phyloP scores from a whole-genome alignment of 2,113 vertebrate species.

The Myiozetetes cayanensis region DNA sequence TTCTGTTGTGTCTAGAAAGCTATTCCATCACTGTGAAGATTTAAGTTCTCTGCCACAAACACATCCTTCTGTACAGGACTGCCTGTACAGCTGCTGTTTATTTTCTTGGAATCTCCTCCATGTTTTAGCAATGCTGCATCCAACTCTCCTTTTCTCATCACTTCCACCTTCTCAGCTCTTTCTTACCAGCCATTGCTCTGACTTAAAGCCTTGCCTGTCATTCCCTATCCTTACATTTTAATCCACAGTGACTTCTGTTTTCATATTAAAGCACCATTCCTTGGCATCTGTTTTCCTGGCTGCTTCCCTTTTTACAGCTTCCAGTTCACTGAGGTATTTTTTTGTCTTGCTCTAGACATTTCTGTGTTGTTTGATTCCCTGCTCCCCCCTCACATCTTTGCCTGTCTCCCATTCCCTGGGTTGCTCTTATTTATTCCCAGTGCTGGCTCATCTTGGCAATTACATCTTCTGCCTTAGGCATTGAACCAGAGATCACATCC shows the following conservation, averaged over 20 bases:
- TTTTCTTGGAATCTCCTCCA: not conserved
- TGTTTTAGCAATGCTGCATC: not conserved
- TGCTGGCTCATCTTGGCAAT: not conserved
- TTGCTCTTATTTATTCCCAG: not conserved
- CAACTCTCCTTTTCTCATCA: not conserved
- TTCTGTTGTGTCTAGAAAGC: not conserved
- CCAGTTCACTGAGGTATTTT: not conserved
- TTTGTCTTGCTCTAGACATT: not conserved
- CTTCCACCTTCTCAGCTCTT: not conserved
- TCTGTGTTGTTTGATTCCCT: not conserved
- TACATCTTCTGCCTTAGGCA: conserved; percentile 24
- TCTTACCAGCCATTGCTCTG: not conserved
- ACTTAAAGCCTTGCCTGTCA: not conserved
- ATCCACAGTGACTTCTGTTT: not conserved
- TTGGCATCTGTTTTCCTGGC: not conserved
- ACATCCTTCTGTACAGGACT: not conserved
- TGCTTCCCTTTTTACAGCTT: not conserved
- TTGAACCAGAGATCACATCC: not conserved
- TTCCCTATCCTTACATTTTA: not conserved
- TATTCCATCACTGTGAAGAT: not conserved
- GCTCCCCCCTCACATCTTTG: not conserved
- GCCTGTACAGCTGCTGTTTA: not conserved
- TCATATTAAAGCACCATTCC: not conserved
- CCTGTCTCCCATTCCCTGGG: not conserved
- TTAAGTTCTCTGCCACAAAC: not conserved